These are phyloP conservation scores for Teleogryllus occipitalis DNA, from an alignment of 1,140 invertebrate species.

Conservation along the genomic window DNA sequence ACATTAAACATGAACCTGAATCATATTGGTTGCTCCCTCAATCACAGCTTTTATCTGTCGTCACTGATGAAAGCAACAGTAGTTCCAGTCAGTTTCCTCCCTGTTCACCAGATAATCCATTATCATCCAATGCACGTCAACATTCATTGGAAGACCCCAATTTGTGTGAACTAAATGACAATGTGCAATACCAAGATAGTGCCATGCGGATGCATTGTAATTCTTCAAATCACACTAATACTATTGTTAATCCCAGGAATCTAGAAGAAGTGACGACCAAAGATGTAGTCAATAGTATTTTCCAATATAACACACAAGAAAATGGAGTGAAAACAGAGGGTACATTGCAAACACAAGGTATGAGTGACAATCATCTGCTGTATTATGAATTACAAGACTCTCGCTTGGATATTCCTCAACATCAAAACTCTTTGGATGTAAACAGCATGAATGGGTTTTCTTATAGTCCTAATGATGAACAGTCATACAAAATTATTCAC, in stretches of 20 bases:
- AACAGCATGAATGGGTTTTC: not conserved
- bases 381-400: not conserved
- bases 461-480: not conserved
- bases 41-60: not conserved
- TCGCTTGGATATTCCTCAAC: not conserved
- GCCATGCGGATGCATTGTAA: not conserved
- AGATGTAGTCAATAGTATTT: not conserved
- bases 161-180: not conserved
- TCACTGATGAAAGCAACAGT: slow-evolving; percentile 20
- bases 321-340: not conserved
- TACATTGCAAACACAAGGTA: not conserved
- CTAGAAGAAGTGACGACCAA: not conserved
- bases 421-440: not conserved
- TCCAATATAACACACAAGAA: not conserved
- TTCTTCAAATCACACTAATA: not conserved
- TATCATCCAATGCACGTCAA: not conserved
- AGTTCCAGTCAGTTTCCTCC: slow-evolving; percentile 17
- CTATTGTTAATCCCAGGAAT: not conserved
- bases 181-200: not conserved
- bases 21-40: slow-evolving; percentile 15
- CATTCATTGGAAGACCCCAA: not conserved
- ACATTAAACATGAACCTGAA: slow-evolving; percentile 16
- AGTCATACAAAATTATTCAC: not conserved
- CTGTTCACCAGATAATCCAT: slow-evolving; percentile 6
- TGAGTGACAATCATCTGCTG: not conserved